Conservation (phyloP, 92 coral and sea anemone genomes). For the Epizoanthus fatuus region DNA sequence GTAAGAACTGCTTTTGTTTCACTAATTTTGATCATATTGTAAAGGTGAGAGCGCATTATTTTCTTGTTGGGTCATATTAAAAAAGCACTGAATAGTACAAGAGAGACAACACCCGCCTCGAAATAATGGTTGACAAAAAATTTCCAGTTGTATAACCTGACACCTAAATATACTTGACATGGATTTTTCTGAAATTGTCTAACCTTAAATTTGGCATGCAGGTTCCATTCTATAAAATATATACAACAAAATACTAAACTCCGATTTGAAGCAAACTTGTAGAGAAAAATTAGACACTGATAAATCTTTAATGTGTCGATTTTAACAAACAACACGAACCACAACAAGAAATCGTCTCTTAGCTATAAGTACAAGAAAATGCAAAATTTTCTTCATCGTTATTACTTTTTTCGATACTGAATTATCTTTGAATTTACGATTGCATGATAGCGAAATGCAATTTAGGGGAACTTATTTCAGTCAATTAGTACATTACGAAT, state of each 20-base stretch:
- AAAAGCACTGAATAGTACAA: not conserved
- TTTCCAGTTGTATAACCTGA: not conserved
- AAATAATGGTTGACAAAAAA: not conserved
- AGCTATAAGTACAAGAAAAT: not conserved
- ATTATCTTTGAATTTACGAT: slow-evolving; percentile 74
- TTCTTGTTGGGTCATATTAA: not conserved
- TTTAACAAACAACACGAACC: not conserved
- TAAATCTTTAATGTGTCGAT: slow-evolving; percentile 30
- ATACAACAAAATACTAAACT: slow-evolving; percentile 5
- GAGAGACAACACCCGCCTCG: not conserved
- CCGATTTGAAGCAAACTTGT: slow-evolving; percentile 22
- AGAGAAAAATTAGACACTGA: slow-evolving; percentile 2
- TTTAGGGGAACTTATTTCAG: slow-evolving; percentile 57
- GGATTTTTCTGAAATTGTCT: not conserved
- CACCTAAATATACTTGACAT: not conserved
- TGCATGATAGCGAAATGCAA: slow-evolving; percentile 61
- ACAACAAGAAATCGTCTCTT: not conserved
- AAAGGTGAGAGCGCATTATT: not conserved
- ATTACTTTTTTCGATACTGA: slow-evolving; percentile 58
- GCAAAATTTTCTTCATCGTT: not conserved
- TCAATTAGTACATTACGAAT: slow-evolving; percentile 67
- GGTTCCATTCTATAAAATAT: not conserved
- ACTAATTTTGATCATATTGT: not conserved
- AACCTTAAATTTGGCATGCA: not conserved
- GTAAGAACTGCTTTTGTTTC: not conserved